Percentiles rank a stretch among this genome's conserved stretches.
These are phyloP conservation scores for Toxotes lorentzi DNA, from an alignment of 2,797 vertebrate species.

Conservation along the genomic window DNA sequence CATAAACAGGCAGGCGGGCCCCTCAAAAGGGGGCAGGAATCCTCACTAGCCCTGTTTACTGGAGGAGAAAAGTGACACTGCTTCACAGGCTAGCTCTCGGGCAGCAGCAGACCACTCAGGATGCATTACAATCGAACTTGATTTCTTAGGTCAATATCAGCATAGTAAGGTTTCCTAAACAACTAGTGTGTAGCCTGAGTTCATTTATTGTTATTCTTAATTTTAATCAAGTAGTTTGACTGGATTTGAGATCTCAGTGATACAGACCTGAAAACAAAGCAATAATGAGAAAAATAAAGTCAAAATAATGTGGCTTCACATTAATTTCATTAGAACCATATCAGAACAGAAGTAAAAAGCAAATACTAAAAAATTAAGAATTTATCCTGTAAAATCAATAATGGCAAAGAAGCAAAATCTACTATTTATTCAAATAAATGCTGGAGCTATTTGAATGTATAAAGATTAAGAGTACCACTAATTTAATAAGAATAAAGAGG, in stretches of 20 bases:
- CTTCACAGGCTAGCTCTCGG: constrained; percentile 71
- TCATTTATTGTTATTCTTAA: not conserved
- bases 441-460: constrained; percentile 10
- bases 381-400: constrained; percentile 12
- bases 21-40: constrained; percentile 84
- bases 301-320: not conserved
- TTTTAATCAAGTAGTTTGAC: constrained; percentile 8
- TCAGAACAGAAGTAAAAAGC: constrained; percentile 6
- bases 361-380: not conserved
- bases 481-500: constrained; percentile 27
- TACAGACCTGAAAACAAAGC: not conserved
- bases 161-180: not conserved
- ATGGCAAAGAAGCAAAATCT: constrained; percentile 14
- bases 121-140: constrained; percentile 50
- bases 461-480: constrained; percentile 26
- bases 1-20: constrained; percentile 87
- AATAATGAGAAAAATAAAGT: not conserved
- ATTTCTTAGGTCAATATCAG: constrained; percentile 25
- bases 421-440: constrained; percentile 8
- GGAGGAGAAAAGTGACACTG: constrained; percentile 84
- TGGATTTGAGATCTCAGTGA: constrained; percentile 1
- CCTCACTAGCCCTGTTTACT: constrained; percentile 83
- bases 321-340: not conserved
- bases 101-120: constrained; percentile 51
- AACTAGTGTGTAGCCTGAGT: not conserved